Percentiles rank a stretch among this genome's conserved stretches.
Evolutionary conservation across 2,113 vertebrate genomes (phyloP).

Genomic region (Bos javanicus): DNA sequence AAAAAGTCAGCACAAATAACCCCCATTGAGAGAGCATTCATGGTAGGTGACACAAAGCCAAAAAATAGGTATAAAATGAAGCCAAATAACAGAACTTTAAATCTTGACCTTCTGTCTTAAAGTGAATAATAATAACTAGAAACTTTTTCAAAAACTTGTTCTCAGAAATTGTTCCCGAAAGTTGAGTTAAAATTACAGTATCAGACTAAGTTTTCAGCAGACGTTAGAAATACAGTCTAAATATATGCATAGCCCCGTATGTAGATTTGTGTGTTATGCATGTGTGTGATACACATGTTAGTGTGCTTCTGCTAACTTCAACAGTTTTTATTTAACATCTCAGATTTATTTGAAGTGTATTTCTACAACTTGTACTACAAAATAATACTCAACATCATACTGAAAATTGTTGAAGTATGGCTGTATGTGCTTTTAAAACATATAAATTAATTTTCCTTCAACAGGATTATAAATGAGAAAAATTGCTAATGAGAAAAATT

Average conservation of each 20-base stretch:
- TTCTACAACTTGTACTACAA: background rate
- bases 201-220: slow-evolving; percentile 24
- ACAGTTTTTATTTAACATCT: background rate
- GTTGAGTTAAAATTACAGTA: slow-evolving; percentile 13
- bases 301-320: background rate
- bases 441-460: slow-evolving; percentile 28
- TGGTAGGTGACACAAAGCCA: background rate
- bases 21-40: background rate
- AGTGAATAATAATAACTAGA: background rate
- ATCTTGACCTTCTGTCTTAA: slow-evolving; percentile 14
- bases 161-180: slow-evolving; percentile 31
- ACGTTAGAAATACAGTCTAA: slow-evolving; percentile 1
- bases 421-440: slow-evolving; percentile 16
- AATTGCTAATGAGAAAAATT: slow-evolving; percentile 20
- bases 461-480: slow-evolving; percentile 2
- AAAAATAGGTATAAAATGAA: background rate
- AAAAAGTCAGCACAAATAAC: slow-evolving; percentile 45
- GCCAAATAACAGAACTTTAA: background rate
- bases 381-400: background rate
- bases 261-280: background rate
- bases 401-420: background rate
- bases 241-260: background rate
- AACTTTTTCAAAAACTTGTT: background rate
- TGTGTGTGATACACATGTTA: background rate
- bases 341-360: slow-evolving; percentile 31